Base-by-base conservation (phyloP, 64 coral and sea anemone genomes). In the Cladopsammia gracilis region DNA sequence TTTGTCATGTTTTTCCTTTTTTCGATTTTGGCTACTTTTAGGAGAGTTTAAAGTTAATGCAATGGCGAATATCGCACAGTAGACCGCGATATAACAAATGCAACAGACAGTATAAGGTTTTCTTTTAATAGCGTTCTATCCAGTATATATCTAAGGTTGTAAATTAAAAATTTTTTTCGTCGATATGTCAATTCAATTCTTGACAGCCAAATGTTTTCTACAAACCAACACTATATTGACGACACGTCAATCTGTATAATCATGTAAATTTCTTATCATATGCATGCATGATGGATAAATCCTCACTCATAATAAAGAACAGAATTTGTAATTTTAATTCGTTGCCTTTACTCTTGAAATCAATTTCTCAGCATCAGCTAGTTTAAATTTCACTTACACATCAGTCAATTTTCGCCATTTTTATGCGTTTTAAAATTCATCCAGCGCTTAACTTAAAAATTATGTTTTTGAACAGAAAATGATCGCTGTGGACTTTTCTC, bases 391-490 rank as follows among this genome's bases (percentile, higher is more conserved):
- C 11, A 75, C 7, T 19, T 19, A 19, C 0, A 51, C 45, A 18
- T 2, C 4, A 75, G 6, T 7, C 15, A 1, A 10, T 75, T 75
- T n/a, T 48, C 44, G 3, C 8, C 11, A 12, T 13, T 12, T 12
- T 13, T 23, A 16, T 75, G 14, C 44, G 12, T 10, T 10, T 56
- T 48, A 18, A 5, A 20, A 20, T 48, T 75, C 67, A 25, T 48
- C 46, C 16, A 2, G 18, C 44, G 12, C 4, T 10, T 20, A 75
- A 49, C 4, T 10, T 50, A 75, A 49, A 71, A 71, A 75, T 48
- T 67, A 67, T 9, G 45, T 47, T 13, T 84, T 68, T 49, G 43
- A 24, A 84, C 45, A 24, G 80, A 84, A 84, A 84, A 84, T 50
- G 80, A 84, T 14, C 80, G 42, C 10, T 67, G 80, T 14, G 80